Evolutionary conservation across 2,888 invertebrate species (phyloP).

Genomic region (Nephrotoma guestfalica): DNA sequence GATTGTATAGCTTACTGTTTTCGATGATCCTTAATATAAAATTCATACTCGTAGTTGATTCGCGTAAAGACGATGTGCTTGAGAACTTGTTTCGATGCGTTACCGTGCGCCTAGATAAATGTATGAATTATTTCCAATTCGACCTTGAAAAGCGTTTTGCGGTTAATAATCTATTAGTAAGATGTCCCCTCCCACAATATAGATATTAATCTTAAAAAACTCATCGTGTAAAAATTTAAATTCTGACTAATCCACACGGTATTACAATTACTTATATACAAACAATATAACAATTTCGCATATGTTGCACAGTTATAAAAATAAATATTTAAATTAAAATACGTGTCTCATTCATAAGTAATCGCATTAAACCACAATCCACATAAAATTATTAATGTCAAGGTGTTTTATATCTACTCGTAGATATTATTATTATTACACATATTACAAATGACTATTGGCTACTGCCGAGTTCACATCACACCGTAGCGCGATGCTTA

Average conservation of each 20-base stretch:
- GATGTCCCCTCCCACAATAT: too few relatives aligned
- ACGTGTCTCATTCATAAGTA: background rate
- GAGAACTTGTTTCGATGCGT: too few relatives aligned
- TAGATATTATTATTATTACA: background rate
- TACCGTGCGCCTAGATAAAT: too few relatives aligned
- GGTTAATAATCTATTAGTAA: too few relatives aligned
- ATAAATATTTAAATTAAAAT: background rate
- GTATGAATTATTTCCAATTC: too few relatives aligned
- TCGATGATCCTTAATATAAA: too few relatives aligned
- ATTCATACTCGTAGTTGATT: too few relatives aligned
- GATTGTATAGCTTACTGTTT: too few relatives aligned
- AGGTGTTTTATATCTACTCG: background rate
- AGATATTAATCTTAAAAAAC: too few relatives aligned
- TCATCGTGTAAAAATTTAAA: background rate
- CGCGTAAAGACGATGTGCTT: too few relatives aligned
- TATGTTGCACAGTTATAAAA: background rate
- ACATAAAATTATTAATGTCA: background rate
- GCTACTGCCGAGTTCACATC: background rate
- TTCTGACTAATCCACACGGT: background rate
- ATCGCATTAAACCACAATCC: background rate
- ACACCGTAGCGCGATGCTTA: background rate
- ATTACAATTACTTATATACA: background rate
- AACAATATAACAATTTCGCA: background rate
- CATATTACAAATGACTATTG: background rate
- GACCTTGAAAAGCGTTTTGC: too few relatives aligned